Evolutionary conservation across 2,113 vertebrate species (phyloP).

Genomic region (Synchiropus splendidus): DNA sequence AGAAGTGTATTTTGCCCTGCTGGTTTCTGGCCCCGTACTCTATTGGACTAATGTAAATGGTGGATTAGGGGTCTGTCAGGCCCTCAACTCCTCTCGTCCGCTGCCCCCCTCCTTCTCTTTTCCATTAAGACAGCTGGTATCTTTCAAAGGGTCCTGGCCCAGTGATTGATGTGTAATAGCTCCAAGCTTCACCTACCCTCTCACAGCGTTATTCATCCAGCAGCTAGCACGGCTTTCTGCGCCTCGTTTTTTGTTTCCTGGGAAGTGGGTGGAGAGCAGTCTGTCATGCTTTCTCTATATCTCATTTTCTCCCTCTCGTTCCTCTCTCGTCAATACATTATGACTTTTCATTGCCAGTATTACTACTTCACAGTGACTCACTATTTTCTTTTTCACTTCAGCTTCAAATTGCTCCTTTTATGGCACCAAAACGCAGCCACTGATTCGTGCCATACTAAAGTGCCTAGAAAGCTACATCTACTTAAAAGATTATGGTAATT

Average conservation of each 20-base stretch:
- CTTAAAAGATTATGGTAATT: no score
- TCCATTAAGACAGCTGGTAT: constrained; percentile 70
- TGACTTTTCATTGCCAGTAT: constrained; percentile 31
- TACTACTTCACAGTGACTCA: constrained; percentile 21
- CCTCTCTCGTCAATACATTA: constrained; percentile 25
- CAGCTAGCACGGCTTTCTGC: constrained; percentile 29
- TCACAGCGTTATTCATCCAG: constrained; percentile 48
- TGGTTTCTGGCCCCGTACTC: constrained; percentile 62
- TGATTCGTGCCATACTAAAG: no score
- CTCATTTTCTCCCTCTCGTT: constrained; percentile 12
- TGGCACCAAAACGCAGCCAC: neutral
- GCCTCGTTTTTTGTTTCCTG: constrained; percentile 49
- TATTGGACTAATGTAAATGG: constrained; percentile 65
- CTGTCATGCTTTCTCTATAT: constrained; percentile 6
- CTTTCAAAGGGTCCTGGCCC: constrained; percentile 65
- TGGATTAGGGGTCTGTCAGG: constrained; percentile 59
- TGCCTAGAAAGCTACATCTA: no score
- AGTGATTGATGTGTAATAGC: constrained; percentile 72
- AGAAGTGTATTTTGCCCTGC: constrained; percentile 58
- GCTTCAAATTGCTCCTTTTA: constrained; percentile 15
- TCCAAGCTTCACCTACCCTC: constrained; percentile 64
- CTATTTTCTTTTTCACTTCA: constrained; percentile 15
- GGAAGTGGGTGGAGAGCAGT: constrained; percentile 18
- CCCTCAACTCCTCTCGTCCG: constrained; percentile 24
- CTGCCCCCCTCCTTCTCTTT: constrained; percentile 43